Percentiles rank a stretch among this genome's conserved stretches.
phyloP scores from a whole-genome alignment of 2,888 invertebrate species.

The Coleophora deauratella region DNA sequence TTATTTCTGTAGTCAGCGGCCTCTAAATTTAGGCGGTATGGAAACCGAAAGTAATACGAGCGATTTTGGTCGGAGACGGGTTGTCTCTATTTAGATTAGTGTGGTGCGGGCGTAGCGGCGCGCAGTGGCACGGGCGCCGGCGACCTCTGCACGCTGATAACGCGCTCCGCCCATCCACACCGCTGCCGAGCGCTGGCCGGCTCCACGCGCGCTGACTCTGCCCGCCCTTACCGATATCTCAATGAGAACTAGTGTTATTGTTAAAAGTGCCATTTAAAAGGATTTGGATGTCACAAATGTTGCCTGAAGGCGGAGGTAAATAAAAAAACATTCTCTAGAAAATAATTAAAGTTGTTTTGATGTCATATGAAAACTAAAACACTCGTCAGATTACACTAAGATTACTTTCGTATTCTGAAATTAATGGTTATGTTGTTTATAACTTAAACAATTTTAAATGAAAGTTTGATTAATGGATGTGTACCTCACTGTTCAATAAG shows the following conservation, averaged over 20 bases:
- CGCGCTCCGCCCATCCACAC: slow-evolving; percentile 10
- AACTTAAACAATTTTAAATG: no score
- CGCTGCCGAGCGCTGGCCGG: slow-evolving; percentile 3
- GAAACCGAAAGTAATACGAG: slow-evolving; percentile 69
- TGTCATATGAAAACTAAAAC: no score
- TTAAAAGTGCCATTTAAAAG: slow-evolving; percentile 30
- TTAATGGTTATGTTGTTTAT: no score
- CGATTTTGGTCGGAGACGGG: slow-evolving; percentile 64
- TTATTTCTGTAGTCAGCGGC: slow-evolving; percentile 69
- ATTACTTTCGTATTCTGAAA: no score
- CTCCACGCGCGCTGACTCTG: not conserved
- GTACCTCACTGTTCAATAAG: no score
- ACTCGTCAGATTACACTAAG: no score
- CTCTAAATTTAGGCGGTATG: slow-evolving; percentile 72
- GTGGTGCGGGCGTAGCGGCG: slow-evolving; percentile 33
- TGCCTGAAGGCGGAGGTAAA: slow-evolving; percentile 66
- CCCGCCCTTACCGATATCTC: slow-evolving; percentile 9
- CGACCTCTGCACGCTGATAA: slow-evolving; percentile 21
- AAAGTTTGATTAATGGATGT: no score
- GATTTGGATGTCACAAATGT: slow-evolving; percentile 66
- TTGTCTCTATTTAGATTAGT: slow-evolving; percentile 72
- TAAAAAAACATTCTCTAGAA: no score
- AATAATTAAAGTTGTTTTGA: no score
- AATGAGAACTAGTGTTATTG: slow-evolving; percentile 20
- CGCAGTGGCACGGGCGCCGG: slow-evolving; percentile 21